phyloP scores from a whole-genome alignment of 2,113 vertebrate species.

The Onychostoma macrolepis region DNA sequence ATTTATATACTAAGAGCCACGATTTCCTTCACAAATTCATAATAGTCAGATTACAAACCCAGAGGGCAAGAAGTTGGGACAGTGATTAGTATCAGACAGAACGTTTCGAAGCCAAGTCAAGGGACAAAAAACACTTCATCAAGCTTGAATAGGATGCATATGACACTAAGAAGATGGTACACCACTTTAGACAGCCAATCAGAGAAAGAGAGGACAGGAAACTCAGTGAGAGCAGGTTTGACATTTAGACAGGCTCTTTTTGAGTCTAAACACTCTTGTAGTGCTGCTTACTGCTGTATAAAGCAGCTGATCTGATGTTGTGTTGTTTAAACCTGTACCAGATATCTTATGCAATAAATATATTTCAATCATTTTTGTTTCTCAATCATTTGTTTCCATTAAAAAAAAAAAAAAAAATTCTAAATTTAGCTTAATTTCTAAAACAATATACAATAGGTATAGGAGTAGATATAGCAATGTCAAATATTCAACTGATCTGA shows the following conservation, averaged over 20 bases:
- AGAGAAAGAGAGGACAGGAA: slow-evolving; percentile 34
- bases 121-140: slow-evolving; percentile 16
- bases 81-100: slow-evolving; percentile 10
- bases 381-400: background rate
- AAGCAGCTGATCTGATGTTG: slow-evolving; percentile 19
- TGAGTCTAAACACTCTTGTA: background rate
- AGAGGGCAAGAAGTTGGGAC: slow-evolving; percentile 12
- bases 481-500: background rate
- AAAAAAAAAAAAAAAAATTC: no score
- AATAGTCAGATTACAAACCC: slow-evolving; percentile 25
- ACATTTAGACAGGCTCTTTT: background rate
- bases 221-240: background rate
- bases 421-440: background rate
- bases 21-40: slow-evolving; percentile 47
- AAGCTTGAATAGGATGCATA: background rate
- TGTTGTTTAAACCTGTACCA: slow-evolving; percentile 14
- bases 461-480: background rate
- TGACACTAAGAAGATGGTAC: background rate
- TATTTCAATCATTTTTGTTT: background rate
- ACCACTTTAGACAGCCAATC: slow-evolving; percentile 13
- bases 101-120: slow-evolving; percentile 33
- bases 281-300: background rate
- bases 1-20: slow-evolving; percentile 49
- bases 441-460: background rate
- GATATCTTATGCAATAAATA: background rate